phyloP scores from a whole-genome alignment of 1,140 invertebrate species.

The Drosophila repleta region DNA sequence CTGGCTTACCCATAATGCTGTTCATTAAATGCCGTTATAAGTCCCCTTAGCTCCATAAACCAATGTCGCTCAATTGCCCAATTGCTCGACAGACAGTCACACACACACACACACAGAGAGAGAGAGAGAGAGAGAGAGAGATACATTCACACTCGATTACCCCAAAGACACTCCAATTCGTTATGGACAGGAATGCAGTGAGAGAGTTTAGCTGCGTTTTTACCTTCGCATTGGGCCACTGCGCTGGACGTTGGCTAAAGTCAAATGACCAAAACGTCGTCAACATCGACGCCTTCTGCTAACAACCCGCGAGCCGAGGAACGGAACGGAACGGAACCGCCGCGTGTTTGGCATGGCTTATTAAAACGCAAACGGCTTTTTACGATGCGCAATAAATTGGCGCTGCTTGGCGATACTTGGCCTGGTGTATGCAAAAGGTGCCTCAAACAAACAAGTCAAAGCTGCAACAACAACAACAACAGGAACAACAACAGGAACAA shows the following conservation, averaged over 20 bases:
- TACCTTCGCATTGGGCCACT: conserved; percentile 15
- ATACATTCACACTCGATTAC: conserved; percentile 17
- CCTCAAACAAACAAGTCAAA: conserved; percentile 56
- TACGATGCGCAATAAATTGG: conserved; percentile 78
- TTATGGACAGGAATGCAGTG: conserved; percentile 56
- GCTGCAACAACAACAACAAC: conserved; percentile 15
- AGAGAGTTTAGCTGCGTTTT: conserved; percentile 17
- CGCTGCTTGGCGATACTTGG: conserved; percentile 35
- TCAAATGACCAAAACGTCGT: conserved; percentile 46
- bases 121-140: neutral
- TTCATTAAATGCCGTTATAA: conserved; percentile 36
- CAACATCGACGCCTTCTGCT: conserved; percentile 67
- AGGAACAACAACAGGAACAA: conserved; percentile 39
- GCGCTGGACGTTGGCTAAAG: conserved; percentile 1
- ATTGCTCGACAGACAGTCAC: conserved; percentile 47
- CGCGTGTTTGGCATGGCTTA: conserved; percentile 78
- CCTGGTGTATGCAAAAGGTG: conserved; percentile 64
- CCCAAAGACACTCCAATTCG: conserved; percentile 42
- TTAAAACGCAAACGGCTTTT: conserved; percentile 82
- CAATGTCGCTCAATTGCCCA: conserved; percentile 65
- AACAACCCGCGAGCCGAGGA: conserved; percentile 41
- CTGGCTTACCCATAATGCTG: neutral
- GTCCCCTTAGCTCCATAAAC: conserved; percentile 46
- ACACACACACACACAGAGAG: conserved; percentile 15
- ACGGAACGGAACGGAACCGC: conserved; percentile 33